These are phyloP conservation scores for Oopsacas minuta DNA, from an alignment of 37 sponge, comb jelly and placozoan genomes.

Conservation along the genomic window DNA sequence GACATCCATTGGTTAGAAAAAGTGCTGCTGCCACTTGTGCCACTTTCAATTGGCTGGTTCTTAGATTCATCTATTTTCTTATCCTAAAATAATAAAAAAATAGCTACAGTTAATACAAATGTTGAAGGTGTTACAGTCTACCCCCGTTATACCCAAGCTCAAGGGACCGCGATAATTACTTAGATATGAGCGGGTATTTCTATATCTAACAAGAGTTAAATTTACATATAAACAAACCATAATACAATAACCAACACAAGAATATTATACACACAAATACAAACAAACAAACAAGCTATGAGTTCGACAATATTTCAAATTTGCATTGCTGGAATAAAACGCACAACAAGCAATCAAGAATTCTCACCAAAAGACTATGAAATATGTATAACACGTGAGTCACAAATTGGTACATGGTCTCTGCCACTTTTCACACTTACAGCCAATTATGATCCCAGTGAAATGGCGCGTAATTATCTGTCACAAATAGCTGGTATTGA, in stretches of 20 bases:
- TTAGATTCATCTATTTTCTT: slow-evolving; percentile 7
- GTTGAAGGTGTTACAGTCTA: too few species aligned
- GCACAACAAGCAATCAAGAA: background rate
- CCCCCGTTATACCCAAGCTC: too few species aligned
- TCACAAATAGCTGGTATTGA: background rate
- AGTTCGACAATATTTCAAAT: background rate
- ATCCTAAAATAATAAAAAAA: background rate
- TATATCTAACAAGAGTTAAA: too few species aligned
- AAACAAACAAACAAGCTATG: background rate
- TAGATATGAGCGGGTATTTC: too few species aligned
- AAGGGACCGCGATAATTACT: too few species aligned
- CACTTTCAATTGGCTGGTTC: background rate
- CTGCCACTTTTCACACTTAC: background rate
- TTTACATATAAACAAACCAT: too few species aligned
- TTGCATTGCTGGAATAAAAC: background rate
- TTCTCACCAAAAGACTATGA: slow-evolving; percentile 4
- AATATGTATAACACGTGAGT: background rate
- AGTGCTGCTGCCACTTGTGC: background rate
- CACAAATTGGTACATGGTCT: background rate
- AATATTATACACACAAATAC: too few species aligned
- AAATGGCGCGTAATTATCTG: background rate
- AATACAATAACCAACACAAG: too few species aligned
- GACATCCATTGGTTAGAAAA: background rate
- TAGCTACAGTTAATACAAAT: background rate
- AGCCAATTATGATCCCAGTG: background rate